Evolutionary conservation across 2,113 vertebrate genomes (phyloP).

Genomic region (Bos indicus): DNA sequence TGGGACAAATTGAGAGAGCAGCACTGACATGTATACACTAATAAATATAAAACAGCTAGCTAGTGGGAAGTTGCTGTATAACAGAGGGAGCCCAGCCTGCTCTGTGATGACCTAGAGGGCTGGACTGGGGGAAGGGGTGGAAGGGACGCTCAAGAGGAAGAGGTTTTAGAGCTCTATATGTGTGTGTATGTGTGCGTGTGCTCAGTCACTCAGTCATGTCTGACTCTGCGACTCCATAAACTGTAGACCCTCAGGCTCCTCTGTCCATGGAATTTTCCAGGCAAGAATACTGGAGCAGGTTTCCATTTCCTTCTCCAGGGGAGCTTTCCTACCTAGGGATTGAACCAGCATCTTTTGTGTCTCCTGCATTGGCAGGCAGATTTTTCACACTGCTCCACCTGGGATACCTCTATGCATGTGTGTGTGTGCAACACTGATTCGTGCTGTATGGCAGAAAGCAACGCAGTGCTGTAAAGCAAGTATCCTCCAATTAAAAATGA

Average conservation of each 20-base stretch:
- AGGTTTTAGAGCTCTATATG: not conserved
- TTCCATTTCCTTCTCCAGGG: not conserved
- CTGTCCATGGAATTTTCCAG: not conserved
- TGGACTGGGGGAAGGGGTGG: not conserved
- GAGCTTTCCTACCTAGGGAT: not conserved
- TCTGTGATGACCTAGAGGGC: not conserved
- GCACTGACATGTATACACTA: not conserved
- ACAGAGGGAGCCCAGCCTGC: not conserved
- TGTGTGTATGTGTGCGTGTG: not conserved
- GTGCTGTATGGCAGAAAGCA: not conserved
- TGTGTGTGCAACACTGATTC: not conserved
- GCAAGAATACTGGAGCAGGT: not conserved
- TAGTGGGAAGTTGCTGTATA: not conserved
- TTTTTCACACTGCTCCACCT: not conserved
- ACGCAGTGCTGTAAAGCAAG: not conserved
- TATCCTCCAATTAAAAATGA: not conserved
- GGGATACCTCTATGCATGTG: not conserved
- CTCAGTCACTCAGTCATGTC: not conserved
- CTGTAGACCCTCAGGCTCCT: not conserved
- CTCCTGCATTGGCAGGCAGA: not conserved
- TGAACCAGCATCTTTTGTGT: not conserved
- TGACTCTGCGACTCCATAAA: not conserved
- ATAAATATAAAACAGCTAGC: not conserved
- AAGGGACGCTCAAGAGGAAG: not conserved
- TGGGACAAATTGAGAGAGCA: not conserved